Percentiles rank a stretch among this genome's conserved stretches.
Evolutionary conservation across 2,888 invertebrate genomes (phyloP).

Genomic region (Oscheius sp.): DNA sequence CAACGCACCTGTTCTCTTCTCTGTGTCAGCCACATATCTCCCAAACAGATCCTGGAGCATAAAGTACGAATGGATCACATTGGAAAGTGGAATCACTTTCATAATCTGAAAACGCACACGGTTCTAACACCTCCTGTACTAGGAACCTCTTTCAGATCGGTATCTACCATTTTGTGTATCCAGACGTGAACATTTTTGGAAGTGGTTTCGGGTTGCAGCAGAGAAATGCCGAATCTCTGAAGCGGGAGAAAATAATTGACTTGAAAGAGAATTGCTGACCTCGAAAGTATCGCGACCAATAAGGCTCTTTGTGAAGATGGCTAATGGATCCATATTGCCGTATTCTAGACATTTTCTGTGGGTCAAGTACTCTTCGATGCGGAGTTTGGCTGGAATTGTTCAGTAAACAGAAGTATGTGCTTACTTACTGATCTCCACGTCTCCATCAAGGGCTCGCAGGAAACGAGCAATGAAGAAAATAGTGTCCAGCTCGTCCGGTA

Average conservation of each 20-base stretch:
- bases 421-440: slow-evolving; percentile 44
- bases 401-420: too few relatives aligned
- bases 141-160: slow-evolving; percentile 65
- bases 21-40: slow-evolving; percentile 61
- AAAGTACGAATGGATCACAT: slow-evolving; percentile 69
- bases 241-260: slow-evolving; percentile 3
- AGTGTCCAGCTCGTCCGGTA: slow-evolving; percentile 58
- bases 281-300: slow-evolving; percentile 62
- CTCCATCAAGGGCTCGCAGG: slow-evolving; percentile 58
- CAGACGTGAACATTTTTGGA: slow-evolving; percentile 68
- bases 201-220: slow-evolving; percentile 51
- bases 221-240: slow-evolving; percentile 67
- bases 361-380: slow-evolving; percentile 47
- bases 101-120: slow-evolving; percentile 53
- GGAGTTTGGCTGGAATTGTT: slow-evolving; percentile 19
- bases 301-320: slow-evolving; percentile 48
- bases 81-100: slow-evolving; percentile 65
- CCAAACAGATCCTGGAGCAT: slow-evolving; percentile 69
- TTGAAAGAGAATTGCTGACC: slow-evolving; percentile 38
- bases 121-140: not conserved
- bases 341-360: slow-evolving; percentile 56
- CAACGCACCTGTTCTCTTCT: slow-evolving; percentile 57
- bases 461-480: slow-evolving; percentile 66
- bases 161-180: slow-evolving; percentile 67
- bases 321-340: slow-evolving; percentile 51